Evolutionary conservation across 2,113 vertebrate species (phyloP).

Genomic region (Crotalus helleri): DNA sequence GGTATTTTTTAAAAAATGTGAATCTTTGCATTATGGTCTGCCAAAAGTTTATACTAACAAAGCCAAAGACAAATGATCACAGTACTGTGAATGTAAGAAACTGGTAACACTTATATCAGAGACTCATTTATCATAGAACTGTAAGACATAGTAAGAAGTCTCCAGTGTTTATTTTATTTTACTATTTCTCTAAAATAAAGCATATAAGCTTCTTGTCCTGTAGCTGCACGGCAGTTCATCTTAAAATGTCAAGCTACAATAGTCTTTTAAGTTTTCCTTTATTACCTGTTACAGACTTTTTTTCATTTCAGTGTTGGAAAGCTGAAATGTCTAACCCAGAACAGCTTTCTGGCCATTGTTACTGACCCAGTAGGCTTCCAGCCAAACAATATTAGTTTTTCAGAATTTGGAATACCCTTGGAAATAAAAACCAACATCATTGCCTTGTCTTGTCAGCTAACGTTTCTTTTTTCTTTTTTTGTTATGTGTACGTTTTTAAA

Average conservation of each 20-base stretch:
- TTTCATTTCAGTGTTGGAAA: not conserved
- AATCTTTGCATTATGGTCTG: not conserved
- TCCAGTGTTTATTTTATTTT: not conserved
- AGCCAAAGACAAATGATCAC: not conserved
- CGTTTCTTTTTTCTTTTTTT: not conserved
- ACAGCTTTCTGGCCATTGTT: not conserved
- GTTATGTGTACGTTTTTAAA: not conserved
- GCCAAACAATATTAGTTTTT: not conserved
- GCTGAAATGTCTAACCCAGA: not conserved
- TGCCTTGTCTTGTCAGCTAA: no score
- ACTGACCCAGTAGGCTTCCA: not conserved
- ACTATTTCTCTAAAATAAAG: not conserved
- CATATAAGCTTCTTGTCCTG: not conserved
- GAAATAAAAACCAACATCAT: not conserved
- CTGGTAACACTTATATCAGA: not conserved
- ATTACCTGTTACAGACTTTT: not conserved
- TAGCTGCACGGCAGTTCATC: not conserved
- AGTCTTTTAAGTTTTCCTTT: not conserved
- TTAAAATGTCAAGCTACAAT: not conserved
- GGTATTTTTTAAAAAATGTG: not conserved
- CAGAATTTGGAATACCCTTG: not conserved
- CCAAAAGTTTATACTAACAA: not conserved
- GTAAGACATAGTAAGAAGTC: not conserved
- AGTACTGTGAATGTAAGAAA: not conserved
- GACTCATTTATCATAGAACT: not conserved